A percentile compares a stretch with the other conserved stretches of the same genome.
phyloP scores from a whole-genome alignment of 2,888 invertebrate genomes.

The Cephalotes varians region DNA sequence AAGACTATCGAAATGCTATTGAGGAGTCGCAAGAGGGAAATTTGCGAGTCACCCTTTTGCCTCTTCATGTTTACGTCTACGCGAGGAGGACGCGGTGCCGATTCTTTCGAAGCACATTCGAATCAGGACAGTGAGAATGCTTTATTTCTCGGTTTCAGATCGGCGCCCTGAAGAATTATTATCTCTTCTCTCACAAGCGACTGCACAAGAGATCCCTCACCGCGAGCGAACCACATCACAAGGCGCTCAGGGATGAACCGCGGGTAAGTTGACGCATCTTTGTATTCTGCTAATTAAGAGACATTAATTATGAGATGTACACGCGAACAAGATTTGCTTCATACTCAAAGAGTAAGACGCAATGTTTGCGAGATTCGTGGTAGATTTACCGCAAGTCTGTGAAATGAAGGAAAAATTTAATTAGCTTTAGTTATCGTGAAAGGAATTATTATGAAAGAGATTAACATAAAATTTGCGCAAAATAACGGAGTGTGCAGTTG shows the following conservation, averaged over 20 bases:
- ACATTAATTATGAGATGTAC: conserved; percentile 11
- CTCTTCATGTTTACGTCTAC: conserved; percentile 12
- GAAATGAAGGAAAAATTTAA: conserved; percentile 7
- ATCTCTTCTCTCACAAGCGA: conserved; percentile 94
- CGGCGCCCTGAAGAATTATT: conserved; percentile 94
- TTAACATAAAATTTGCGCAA: conserved; percentile 1
- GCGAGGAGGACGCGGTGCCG: neutral
- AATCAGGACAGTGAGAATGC: conserved; percentile 12
- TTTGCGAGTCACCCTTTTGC: conserved; percentile 5
- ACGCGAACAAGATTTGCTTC: neutral
- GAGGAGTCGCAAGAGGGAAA: conserved; percentile 11
- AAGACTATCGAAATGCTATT: conserved; percentile 32
- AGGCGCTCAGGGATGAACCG: conserved; percentile 91
- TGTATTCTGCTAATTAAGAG: conserved; percentile 33
- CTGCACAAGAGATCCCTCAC: conserved; percentile 94
- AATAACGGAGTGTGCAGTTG: neutral
- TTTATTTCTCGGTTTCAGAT: conserved; percentile 91
- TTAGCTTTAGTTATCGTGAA: neutral
- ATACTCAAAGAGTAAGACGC: conserved; percentile 1
- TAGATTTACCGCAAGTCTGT: conserved; percentile 11
- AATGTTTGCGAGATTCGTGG: neutral
- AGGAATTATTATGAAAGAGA: neutral
- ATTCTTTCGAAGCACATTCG: neutral
- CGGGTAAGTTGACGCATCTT: conserved; percentile 88
- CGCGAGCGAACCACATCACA: conserved; percentile 92